A percentile compares a stretch with the other conserved stretches of the same genome.
Conservation (phyloP, 2,113 vertebrate species). For the Hassar affinis region DNA sequence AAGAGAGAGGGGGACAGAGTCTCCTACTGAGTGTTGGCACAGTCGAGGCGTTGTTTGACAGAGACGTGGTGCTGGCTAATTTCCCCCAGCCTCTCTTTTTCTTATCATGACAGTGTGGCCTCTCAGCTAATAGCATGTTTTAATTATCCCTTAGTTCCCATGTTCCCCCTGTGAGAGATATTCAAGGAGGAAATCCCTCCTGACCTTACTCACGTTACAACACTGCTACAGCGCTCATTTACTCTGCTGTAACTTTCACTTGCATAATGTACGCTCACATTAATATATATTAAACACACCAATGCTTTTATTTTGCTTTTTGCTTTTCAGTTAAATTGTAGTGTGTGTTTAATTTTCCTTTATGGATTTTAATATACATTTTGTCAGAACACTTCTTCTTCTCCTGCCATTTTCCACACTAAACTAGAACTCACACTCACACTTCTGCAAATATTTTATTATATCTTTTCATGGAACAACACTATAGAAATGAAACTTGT, state of each 20-base stretch:
- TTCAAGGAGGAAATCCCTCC: conserved; percentile 45
- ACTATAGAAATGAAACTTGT: too few species aligned
- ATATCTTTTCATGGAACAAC: too few species aligned
- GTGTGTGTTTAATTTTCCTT: background rate
- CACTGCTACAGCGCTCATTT: conserved; percentile 18
- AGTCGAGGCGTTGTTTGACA: conserved; percentile 49
- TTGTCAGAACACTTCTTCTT: background rate
- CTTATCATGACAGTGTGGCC: conserved; percentile 57
- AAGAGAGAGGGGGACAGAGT: conserved; percentile 28
- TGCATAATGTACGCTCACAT: conserved; percentile 1
- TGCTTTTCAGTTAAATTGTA: background rate
- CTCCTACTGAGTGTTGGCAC: conserved; percentile 47
- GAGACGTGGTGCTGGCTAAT: conserved; percentile 53
- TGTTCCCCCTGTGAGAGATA: conserved; percentile 53
- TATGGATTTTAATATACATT: background rate
- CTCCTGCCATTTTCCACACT: background rate
- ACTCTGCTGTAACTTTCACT: conserved; percentile 15
- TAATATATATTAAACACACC: background rate
- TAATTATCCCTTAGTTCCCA: conserved; percentile 59
- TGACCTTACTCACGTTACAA: conserved; percentile 47
- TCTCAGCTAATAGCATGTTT: conserved; percentile 57
- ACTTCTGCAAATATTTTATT: too few species aligned
- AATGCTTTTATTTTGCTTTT: background rate
- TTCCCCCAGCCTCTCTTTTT: conserved; percentile 54
- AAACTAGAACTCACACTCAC: background rate